A percentile compares a stretch with the other conserved stretches of the same genome.
Conservation (phyloP, 2,797 vertebrate species). For the Lutjanus argentimaculatus region DNA sequence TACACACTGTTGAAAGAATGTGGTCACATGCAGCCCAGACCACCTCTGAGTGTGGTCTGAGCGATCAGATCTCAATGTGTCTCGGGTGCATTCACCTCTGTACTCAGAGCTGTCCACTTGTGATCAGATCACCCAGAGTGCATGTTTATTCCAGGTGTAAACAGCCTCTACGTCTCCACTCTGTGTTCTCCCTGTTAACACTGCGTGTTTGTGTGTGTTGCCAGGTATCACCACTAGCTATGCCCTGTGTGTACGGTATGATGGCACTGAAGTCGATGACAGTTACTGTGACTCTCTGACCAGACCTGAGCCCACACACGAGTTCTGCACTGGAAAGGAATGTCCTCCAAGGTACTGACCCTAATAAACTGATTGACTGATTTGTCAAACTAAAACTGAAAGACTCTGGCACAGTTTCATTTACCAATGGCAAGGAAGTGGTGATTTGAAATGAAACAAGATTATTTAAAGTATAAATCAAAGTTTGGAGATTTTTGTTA, state of each 20-base stretch:
- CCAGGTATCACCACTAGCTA: constrained; percentile 90
- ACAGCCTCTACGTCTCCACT: not conserved
- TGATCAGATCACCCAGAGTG: too few species aligned
- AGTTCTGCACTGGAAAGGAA: constrained; percentile 92
- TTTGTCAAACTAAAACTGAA: not conserved
- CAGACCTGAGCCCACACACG: constrained; percentile 90
- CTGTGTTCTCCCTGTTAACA: not conserved
- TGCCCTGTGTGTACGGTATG: constrained; percentile 90
- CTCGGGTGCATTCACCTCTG: too few species aligned
- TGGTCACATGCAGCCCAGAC: too few species aligned
- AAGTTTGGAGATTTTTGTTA: not conserved
- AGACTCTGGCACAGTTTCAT: not conserved
- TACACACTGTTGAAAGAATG: too few species aligned
- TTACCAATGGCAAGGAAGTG: not conserved
- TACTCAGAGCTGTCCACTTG: too few species aligned
- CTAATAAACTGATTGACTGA: not conserved
- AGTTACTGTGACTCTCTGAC: constrained; percentile 90
- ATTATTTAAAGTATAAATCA: not conserved
- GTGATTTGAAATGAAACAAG: not conserved
- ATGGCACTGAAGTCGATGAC: constrained; percentile 92
- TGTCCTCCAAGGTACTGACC: constrained; percentile 89
- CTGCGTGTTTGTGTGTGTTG: constrained; percentile 48
- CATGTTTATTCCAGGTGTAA: too few species aligned
- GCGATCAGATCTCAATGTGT: too few species aligned
- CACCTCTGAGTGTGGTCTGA: too few species aligned